Evolutionary conservation across 2,888 invertebrate species (phyloP).

Genomic region (Noctua janthina): DNA sequence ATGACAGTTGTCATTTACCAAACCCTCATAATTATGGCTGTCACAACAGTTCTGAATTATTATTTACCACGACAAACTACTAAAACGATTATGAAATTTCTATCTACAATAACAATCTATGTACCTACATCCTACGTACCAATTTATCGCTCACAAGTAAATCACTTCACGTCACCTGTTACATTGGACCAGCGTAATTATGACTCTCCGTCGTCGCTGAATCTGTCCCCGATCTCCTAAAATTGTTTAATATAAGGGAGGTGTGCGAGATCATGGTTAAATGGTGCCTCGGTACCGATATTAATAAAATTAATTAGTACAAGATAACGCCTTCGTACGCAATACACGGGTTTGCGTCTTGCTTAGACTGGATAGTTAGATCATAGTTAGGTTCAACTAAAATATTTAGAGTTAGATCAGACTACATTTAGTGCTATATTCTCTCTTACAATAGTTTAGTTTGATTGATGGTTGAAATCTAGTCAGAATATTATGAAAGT

Average conservation of each 20-base stretch:
- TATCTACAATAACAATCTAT: constrained; percentile 62
- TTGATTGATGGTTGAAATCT: constrained; percentile 6
- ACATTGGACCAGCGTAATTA: constrained; percentile 70
- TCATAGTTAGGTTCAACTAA: constrained; percentile 41
- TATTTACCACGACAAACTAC: constrained; percentile 43
- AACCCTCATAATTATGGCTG: not conserved
- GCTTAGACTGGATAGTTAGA: constrained; percentile 50
- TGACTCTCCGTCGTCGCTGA: constrained; percentile 58
- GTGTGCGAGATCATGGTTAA: constrained; percentile 62
- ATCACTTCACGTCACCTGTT: constrained; percentile 77
- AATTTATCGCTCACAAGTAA: constrained; percentile 77
- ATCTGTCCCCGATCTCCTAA: constrained; percentile 10
- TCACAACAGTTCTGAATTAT: constrained; percentile 22
- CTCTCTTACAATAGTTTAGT: not conserved
- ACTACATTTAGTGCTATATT: constrained; percentile 7
- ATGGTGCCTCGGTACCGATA: constrained; percentile 68
- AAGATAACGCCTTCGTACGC: constrained; percentile 73
- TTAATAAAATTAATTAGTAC: constrained; percentile 82
- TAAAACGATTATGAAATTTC: constrained; percentile 68
- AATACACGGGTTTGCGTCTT: constrained; percentile 53
- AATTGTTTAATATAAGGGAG: constrained; percentile 17
- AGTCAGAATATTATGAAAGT: not conserved
- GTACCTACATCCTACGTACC: constrained; percentile 59
- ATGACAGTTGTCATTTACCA: not conserved
- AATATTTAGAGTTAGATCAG: constrained; percentile 33